Evolutionary conservation across 1,140 invertebrate genomes (phyloP).

Genomic region (Thalassaphorura encarpata): DNA sequence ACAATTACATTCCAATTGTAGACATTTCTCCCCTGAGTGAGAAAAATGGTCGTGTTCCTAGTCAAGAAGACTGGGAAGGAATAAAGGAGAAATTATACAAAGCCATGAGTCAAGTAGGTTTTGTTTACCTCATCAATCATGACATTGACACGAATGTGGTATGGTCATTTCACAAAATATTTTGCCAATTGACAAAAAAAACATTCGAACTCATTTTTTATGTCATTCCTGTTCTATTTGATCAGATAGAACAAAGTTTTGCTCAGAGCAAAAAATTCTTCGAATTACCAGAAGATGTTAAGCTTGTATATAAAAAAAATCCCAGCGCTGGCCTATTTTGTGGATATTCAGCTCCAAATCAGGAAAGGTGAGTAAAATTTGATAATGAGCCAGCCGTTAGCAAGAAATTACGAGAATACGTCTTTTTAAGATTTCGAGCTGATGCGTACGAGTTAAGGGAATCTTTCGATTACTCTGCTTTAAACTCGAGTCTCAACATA

Average conservation of each 20-base stretch:
- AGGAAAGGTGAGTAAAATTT: slow-evolving; percentile 1
- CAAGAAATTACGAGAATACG: not conserved
- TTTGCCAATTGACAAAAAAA: slow-evolving; percentile 3
- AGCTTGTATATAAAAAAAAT: slow-evolving; percentile 9
- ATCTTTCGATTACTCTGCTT: slow-evolving; percentile 12
- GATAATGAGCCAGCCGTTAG: not conserved
- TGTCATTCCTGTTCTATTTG: not conserved
- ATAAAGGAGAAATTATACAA: slow-evolving; percentile 9
- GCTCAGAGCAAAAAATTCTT: slow-evolving; percentile 22
- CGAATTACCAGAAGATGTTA: slow-evolving; percentile 12
- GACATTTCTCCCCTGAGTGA: slow-evolving; percentile 1
- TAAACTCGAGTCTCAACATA: not conserved
- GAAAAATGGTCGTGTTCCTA: not conserved
- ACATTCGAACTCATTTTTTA: not conserved
- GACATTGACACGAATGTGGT: slow-evolving; percentile 13
- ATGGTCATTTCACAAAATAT: not conserved
- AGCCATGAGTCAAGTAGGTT: slow-evolving; percentile 17
- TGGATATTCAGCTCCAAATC: slow-evolving; percentile 5
- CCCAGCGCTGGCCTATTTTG: not conserved
- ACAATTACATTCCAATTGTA: slow-evolving; percentile 23
- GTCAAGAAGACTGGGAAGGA: not conserved
- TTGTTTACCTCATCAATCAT: slow-evolving; percentile 22
- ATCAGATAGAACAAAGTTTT: slow-evolving; percentile 19
- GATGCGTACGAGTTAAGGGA: slow-evolving; percentile 21
- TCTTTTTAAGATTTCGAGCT: not conserved